These are phyloP conservation scores for Platichthys flesus DNA, from an alignment of 2,113 vertebrate genomes.

Conservation along the genomic window DNA sequence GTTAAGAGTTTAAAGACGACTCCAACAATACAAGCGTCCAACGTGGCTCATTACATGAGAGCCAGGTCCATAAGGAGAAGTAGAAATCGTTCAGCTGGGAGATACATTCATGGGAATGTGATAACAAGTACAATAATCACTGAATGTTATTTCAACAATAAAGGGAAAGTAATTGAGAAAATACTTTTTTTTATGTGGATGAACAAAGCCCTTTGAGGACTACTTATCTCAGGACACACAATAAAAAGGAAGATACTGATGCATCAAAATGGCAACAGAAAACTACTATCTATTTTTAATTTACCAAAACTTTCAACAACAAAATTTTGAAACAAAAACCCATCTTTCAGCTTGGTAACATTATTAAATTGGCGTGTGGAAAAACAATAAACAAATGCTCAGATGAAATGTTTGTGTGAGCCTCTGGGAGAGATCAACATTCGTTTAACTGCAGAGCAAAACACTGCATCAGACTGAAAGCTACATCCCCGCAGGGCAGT, in stretches of 20 bases:
- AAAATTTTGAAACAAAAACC: background rate
- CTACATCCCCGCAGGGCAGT: slow-evolving; percentile 13
- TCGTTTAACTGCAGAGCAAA: background rate
- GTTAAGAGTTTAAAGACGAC: slow-evolving; percentile 13
- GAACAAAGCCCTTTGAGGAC: no score
- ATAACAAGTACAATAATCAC: no score
- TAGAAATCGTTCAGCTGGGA: background rate
- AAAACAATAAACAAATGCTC: background rate
- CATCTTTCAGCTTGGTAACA: background rate
- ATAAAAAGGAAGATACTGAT: no score
- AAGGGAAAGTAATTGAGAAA: no score
- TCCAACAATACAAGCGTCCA: background rate
- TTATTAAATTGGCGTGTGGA: background rate
- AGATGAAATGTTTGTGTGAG: background rate
- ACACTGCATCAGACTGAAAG: slow-evolving; percentile 16
- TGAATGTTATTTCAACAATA: no score
- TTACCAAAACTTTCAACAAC: background rate
- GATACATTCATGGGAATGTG: background rate
- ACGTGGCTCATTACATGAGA: background rate
- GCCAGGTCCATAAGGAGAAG: slow-evolving; percentile 1
- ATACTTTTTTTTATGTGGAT: no score
- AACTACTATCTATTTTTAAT: background rate
- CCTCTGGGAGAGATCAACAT: no score
- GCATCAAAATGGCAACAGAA: no score
- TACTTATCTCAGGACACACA: background rate